phyloP scores from a whole-genome alignment of 2,797 vertebrate species.

The Euphonia xanthogaster region DNA sequence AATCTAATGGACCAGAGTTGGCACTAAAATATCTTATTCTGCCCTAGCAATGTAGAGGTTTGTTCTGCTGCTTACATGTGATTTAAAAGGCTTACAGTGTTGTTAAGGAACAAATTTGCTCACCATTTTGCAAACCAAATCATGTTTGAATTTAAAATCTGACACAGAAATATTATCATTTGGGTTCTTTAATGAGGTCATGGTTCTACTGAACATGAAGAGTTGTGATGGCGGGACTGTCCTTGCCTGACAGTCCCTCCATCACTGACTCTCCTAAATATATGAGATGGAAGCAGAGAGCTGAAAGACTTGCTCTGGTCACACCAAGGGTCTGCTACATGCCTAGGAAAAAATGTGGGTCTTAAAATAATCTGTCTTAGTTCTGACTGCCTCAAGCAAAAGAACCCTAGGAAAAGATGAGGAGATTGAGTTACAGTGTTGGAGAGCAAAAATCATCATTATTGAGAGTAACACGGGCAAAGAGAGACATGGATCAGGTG shows the following conservation, averaged over 20 bases:
- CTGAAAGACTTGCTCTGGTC: background rate
- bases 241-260: rapidly evolving
- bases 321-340: background rate
- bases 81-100: background rate
- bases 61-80: background rate
- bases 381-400: background rate
- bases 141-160: background rate
- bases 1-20: slow-evolving; percentile 39
- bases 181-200: background rate
- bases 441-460: background rate
- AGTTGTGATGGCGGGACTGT: background rate
- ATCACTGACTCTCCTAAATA: background rate
- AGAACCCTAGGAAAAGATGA: background rate
- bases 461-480: background rate
- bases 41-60: background rate
- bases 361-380: background rate
- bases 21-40: slow-evolving; percentile 26
- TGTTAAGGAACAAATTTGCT: background rate
- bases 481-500: background rate
- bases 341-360: background rate
- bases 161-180: background rate
- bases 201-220: background rate
- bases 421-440: background rate
- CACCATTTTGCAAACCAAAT: background rate
- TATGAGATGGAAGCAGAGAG: background rate